Conservation (phyloP, 2,113 vertebrate species). For the Siniperca chuatsi region DNA sequence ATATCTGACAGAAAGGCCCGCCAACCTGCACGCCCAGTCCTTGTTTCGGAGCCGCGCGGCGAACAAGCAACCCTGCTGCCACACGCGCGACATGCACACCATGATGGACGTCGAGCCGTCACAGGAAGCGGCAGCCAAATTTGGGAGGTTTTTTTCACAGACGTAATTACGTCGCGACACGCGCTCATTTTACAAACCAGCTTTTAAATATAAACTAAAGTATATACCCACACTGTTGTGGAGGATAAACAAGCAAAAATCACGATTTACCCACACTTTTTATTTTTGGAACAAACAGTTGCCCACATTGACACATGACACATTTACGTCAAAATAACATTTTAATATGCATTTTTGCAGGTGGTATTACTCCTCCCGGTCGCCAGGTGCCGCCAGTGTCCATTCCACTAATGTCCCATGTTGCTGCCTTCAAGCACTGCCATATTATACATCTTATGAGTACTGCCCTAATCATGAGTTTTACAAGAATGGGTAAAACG, state of each 20-base stretch:
- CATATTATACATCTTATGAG: too few species aligned
- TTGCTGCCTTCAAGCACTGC: constrained; percentile 1
- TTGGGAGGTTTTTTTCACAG: constrained; percentile 39
- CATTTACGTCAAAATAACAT: background rate
- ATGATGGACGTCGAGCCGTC: constrained; percentile 55
- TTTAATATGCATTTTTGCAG: background rate
- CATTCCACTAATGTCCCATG: accelerated
- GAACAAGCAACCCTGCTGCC: constrained; percentile 37
- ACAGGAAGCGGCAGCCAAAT: constrained; percentile 68
- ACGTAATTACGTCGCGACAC: constrained; percentile 18
- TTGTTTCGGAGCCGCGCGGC: constrained; percentile 42
- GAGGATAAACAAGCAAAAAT: too few species aligned
- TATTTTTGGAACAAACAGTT: too few species aligned
- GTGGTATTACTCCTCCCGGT: background rate
- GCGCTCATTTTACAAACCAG: too few species aligned
- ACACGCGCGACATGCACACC: constrained; percentile 55
- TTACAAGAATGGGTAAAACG: background rate
- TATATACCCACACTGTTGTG: too few species aligned
- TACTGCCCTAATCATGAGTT: background rate
- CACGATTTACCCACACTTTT: too few species aligned
- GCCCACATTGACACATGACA: background rate
- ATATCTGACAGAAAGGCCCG: constrained; percentile 20
- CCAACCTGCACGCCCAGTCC: constrained; percentile 15
- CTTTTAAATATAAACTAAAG: too few species aligned
- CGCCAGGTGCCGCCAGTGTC: constrained; percentile 24